phyloP scores from a whole-genome alignment of 23 tunicate species.

The Clavelina lepadiformis region DNA sequence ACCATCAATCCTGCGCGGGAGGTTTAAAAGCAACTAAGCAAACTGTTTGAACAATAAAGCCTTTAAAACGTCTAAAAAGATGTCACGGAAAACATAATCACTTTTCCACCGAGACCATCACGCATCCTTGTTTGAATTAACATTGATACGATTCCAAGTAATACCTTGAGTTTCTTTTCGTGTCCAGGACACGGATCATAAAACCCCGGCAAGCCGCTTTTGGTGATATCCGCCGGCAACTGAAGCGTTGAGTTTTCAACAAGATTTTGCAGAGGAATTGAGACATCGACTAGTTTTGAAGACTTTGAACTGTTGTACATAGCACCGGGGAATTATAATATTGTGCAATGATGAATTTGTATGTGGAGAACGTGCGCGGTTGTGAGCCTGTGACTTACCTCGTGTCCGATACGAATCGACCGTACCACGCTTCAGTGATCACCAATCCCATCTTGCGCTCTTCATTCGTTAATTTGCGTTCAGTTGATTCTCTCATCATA shows the following conservation, averaged over 20 bases:
- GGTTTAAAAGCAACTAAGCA: background rate
- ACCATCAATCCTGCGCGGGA: background rate
- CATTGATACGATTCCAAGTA: background rate
- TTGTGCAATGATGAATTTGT: background rate
- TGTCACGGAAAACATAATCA: background rate
- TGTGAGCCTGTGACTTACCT: no score
- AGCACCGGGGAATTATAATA: background rate
- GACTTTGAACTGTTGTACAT: background rate
- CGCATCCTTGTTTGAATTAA: background rate
- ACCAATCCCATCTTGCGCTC: slow-evolving; percentile 51
- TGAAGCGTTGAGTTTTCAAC: slow-evolving; percentile 72
- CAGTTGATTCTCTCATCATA: slow-evolving; percentile 70
- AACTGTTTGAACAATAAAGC: background rate
- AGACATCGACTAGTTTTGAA: slow-evolving; percentile 62
- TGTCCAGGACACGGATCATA: slow-evolving; percentile 91
- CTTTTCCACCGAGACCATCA: background rate
- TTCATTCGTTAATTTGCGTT: slow-evolving; percentile 59
- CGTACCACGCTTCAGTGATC: slow-evolving; percentile 84
- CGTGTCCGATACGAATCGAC: slow-evolving; percentile 49
- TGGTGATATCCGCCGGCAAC: slow-evolving; percentile 62
- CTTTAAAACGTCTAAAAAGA: background rate
- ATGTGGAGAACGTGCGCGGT: background rate
- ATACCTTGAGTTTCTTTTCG: slow-evolving; percentile 74
- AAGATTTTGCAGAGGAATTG: slow-evolving; percentile 76
- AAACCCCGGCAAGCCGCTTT: slow-evolving; percentile 88